phyloP scores from a whole-genome alignment of 2,797 vertebrate species.

The Bryconaethiops microstoma region DNA sequence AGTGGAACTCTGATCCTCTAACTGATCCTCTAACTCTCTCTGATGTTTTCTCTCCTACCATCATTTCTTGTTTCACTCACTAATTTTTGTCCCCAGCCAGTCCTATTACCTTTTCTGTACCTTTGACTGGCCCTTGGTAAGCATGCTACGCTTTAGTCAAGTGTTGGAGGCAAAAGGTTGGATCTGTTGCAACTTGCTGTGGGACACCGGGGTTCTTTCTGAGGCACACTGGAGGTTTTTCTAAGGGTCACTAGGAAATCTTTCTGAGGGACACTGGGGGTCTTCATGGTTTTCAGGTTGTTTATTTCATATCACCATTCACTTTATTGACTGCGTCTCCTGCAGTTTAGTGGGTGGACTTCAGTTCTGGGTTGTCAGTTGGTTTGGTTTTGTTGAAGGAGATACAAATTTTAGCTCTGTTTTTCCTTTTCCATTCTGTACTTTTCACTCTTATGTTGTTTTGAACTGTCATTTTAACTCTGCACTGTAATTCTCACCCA shows the following conservation, averaged over 20 bases:
- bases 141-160: not conserved
- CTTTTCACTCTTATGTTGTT: constrained; percentile 14
- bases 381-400: constrained; percentile 65
- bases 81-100: constrained; percentile 38
- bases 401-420: constrained; percentile 68
- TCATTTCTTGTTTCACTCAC: constrained; percentile 55
- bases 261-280: not conserved
- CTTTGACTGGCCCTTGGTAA: not conserved
- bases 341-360: constrained; percentile 58
- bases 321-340: not conserved
- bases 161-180: constrained; percentile 5
- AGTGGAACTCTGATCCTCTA: constrained; percentile 19
- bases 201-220: too few species aligned
- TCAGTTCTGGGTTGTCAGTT: constrained; percentile 67
- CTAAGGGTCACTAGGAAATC: too few species aligned
- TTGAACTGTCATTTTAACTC: not conserved
- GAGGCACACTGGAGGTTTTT: too few species aligned
- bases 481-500: constrained; percentile 10
- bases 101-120: not conserved
- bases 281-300: not conserved
- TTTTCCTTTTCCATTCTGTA: constrained; percentile 2
- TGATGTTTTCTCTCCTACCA: not conserved
- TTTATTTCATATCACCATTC: not conserved
- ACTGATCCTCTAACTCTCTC: not conserved
- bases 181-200: not conserved